Conservation (phyloP, 2,113 vertebrate species). For the Mus spicilegus region DNA sequence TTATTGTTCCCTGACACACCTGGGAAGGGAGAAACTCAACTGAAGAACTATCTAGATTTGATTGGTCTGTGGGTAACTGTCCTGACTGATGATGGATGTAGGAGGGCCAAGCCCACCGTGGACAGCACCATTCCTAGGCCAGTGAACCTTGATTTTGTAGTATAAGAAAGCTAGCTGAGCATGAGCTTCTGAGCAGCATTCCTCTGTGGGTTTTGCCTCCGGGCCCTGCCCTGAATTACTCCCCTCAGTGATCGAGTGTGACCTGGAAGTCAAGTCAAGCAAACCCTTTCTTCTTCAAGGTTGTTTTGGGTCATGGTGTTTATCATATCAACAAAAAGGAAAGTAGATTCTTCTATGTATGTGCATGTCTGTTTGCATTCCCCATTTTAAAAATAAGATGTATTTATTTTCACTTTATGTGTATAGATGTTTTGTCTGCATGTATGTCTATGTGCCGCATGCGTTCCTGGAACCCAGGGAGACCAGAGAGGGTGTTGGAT, state of each 20-base stretch:
- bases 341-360: background rate
- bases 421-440: background rate
- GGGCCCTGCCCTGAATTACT: background rate
- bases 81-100: background rate
- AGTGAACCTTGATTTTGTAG: background rate
- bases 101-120: background rate
- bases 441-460: background rate
- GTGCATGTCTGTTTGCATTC: background rate
- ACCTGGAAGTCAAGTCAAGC: background rate
- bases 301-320: background rate
- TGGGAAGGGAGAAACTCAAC: background rate
- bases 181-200: too few species aligned
- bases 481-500: background rate
- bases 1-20: background rate
- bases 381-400: background rate
- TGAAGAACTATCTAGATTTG: background rate
- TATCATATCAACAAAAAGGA: background rate
- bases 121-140: background rate
- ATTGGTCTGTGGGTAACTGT: background rate
- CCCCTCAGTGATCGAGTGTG: background rate
- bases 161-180: background rate
- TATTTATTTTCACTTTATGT: background rate
- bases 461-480: background rate
- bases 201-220: too few species aligned
- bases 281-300: background rate